Base-by-base conservation (phyloP, 2,797 vertebrate species). In the Xyrichtys novacula region DNA sequence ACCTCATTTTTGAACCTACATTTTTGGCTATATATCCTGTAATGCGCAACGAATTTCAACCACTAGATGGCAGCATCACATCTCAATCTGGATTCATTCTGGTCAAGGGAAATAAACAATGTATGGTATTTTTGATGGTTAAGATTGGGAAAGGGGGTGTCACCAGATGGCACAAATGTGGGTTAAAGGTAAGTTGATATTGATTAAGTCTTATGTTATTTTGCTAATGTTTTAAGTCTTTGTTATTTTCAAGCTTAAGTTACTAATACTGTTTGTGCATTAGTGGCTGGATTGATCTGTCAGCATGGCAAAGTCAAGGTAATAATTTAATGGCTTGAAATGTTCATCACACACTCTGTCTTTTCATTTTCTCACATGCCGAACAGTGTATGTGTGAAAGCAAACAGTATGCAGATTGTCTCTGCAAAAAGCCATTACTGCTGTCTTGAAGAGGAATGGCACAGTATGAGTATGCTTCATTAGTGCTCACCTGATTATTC, bases 11-110 rank as follows among this genome's bases (percentile, higher is more conserved):
- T 50, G n/a, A n/a, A n/a, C n/a, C n/a, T 28, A 40, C 5, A 22
- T 36, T 34, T 6, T 3, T n/a, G 3, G 1, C 12, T 32, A 1
- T 0, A 2, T n/a, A 15, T 34, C 29, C 6, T 40, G 28, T 7
- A 26, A 20, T 15, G 8, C 7, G 54, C 9, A 50, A 19, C 1
- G 5, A 9, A 28, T 54, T 76, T 0, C 2, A 2, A 23, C 71
- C 89, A 83, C 70, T 65, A 88, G 89, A 80, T 78, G 86, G 83
- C 57, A 79, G 74, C 65, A 81, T 29, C 14, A 32, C 34, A 40
- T 32, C 42, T 48, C 2, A 40, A 34, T 57, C 12, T 10, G 32
- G 26, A 19, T 58, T 38, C 22, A 55, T 1, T 0, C 17, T 3
- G 23, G 29, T n/a, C 0, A 65, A 52, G 47, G 0, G 0, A 57